phyloP scores from a whole-genome alignment of 2,113 vertebrate species.

The Pachyramphus minor region DNA sequence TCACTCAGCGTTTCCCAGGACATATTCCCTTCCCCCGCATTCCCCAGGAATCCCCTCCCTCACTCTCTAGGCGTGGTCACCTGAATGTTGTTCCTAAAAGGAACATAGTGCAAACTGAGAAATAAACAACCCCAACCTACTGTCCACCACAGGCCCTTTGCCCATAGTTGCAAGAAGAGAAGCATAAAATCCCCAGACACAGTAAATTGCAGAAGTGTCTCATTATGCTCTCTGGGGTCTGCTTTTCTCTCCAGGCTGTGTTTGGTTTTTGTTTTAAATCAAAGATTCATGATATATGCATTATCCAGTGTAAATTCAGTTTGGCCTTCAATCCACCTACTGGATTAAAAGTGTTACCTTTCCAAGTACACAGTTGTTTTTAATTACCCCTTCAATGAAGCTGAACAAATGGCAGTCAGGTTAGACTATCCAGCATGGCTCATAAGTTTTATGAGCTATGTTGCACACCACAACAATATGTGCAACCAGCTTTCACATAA shows the following conservation, averaged over 20 bases:
- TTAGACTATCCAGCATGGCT: slow-evolving; percentile 45
- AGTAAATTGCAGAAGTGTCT: background rate
- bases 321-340: background rate
- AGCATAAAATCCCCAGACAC: background rate
- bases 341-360: background rate
- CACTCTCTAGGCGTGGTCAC: background rate
- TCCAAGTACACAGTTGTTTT: slow-evolving; percentile 51
- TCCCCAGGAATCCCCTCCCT: accelerated
- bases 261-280: background rate
- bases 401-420: slow-evolving; percentile 53
- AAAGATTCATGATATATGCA: background rate
- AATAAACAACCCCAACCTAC: background rate
- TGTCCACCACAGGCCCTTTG: background rate
- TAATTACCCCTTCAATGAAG: slow-evolving; percentile 65
- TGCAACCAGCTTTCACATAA: slow-evolving; percentile 6
- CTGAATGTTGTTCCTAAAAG: background rate
- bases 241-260: background rate
- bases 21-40: background rate
- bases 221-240: background rate
- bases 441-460: slow-evolving; percentile 64
- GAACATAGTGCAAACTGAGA: background rate
- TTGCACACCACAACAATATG: background rate
- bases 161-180: background rate
- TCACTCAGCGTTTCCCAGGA: background rate
- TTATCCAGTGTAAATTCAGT: background rate